Conservation (phyloP, 2,113 vertebrate genomes). For the Alligator sinensis region DNA sequence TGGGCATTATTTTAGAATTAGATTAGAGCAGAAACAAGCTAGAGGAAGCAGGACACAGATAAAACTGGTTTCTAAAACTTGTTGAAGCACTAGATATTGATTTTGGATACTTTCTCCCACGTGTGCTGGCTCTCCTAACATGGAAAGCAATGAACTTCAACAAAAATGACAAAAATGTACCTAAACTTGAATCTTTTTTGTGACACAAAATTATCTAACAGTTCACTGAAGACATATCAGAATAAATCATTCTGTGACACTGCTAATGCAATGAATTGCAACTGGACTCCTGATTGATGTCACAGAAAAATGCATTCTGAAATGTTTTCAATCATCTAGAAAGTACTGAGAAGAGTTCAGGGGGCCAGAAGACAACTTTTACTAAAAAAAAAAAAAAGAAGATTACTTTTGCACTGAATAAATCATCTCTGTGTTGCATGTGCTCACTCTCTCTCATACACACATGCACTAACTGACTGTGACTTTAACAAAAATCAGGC, state of each 20-base stretch:
- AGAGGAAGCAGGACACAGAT: background rate
- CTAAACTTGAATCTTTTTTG: background rate
- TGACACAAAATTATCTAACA: background rate
- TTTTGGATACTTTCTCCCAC: background rate
- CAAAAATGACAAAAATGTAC: background rate
- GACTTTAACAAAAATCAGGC: too few species aligned
- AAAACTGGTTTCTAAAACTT: background rate
- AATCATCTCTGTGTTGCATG: background rate
- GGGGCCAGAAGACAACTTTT: background rate
- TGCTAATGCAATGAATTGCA: background rate
- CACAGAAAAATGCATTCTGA: background rate
- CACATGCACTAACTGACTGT: background rate
- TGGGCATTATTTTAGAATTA: background rate
- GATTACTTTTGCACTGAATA: background rate
- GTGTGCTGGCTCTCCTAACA: background rate
- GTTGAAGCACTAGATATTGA: background rate
- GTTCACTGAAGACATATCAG: background rate
- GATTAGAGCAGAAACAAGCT: background rate
- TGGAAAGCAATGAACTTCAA: background rate
- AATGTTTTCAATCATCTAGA: background rate
- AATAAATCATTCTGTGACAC: background rate
- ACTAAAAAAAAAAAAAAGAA: background rate
- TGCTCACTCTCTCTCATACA: background rate
- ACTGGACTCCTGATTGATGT: background rate
- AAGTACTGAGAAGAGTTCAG: background rate